Conservation (phyloP, 2,113 vertebrate species). For the Lophius piscatorius region DNA sequence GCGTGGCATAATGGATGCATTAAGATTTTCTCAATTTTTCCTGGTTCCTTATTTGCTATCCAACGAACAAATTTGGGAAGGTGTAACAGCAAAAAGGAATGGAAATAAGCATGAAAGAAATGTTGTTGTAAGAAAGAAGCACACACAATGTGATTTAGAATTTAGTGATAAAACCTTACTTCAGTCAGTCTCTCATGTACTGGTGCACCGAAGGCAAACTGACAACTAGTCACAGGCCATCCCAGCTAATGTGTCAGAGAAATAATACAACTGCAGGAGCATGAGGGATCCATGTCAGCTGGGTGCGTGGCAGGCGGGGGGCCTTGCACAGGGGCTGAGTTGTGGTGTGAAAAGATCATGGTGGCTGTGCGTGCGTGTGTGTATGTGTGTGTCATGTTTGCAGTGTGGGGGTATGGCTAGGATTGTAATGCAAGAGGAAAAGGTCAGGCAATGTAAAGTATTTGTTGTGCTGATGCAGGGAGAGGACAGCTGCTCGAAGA, state of each 20-base stretch:
- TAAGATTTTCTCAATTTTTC: no score
- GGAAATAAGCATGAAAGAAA: background rate
- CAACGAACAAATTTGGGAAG: no score
- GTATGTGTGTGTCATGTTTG: conserved; percentile 16
- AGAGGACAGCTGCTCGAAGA: conserved; percentile 81
- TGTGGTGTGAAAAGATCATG: conserved; percentile 55
- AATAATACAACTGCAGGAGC: conserved; percentile 65
- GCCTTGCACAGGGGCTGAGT: conserved; percentile 55
- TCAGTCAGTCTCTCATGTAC: conserved; percentile 1
- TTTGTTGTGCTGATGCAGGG: conserved; percentile 86
- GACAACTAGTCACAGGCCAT: conserved; percentile 46
- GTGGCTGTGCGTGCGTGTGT: conserved; percentile 13
- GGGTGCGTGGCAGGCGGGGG: conserved; percentile 59
- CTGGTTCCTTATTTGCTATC: conserved; percentile 9
- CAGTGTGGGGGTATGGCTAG: conserved; percentile 54
- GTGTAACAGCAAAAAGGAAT: background rate
- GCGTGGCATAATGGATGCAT: no score
- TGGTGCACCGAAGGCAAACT: conserved; percentile 14
- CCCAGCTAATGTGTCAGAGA: conserved; percentile 66
- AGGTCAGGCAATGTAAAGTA: conserved; percentile 82
- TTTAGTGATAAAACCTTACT: background rate
- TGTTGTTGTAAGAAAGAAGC: background rate
- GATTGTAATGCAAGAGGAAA: conserved; percentile 76
- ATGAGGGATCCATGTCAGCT: conserved; percentile 68
- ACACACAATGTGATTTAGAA: background rate